phyloP scores from a whole-genome alignment of 1,140 invertebrate species.

The Drosophila persimilis region DNA sequence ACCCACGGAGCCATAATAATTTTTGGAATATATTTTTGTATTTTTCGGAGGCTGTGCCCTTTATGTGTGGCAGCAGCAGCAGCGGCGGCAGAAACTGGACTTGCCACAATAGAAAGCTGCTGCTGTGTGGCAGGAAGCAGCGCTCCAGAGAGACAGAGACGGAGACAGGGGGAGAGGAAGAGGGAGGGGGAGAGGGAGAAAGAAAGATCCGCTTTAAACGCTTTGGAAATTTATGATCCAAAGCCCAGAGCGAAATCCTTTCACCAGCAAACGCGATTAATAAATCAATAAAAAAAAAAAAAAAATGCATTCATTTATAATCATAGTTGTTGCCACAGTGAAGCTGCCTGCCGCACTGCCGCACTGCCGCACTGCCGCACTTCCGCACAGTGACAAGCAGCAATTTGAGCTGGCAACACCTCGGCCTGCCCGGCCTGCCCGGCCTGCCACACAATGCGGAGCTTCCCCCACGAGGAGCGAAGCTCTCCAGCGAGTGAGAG shows the following conservation, averaged over 20 bases:
- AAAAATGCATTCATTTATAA: slow-evolving; percentile 27
- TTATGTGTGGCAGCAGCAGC: slow-evolving; percentile 1
- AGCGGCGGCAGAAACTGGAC: slow-evolving; percentile 22
- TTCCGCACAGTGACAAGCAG: slow-evolving; percentile 73
- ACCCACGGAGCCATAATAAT: no score
- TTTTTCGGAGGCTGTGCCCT: no score
- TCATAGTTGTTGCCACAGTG: slow-evolving; percentile 65
- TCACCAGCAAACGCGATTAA: slow-evolving; percentile 72
- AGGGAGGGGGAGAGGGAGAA: slow-evolving; percentile 3
- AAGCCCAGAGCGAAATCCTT: slow-evolving; percentile 74
- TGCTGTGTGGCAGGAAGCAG: slow-evolving; percentile 30
- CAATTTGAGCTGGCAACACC: slow-evolving; percentile 70
- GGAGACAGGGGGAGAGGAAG: background rate
- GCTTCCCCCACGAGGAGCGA: background rate
- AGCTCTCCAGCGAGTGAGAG: background rate
- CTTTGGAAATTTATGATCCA: slow-evolving; percentile 63
- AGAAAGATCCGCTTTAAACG: slow-evolving; percentile 56
- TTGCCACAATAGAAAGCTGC: slow-evolving; percentile 21
- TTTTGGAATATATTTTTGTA: no score
- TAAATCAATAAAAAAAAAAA: slow-evolving; percentile 69
- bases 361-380: slow-evolving; percentile 4
- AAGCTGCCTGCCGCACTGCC: slow-evolving; percentile 8
- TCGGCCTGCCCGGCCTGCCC: slow-evolving; percentile 27
- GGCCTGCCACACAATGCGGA: slow-evolving; percentile 53
- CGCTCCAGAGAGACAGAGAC: slow-evolving; percentile 20